phyloP scores from a whole-genome alignment of 2,888 invertebrate genomes.

The Dinocampus coccinellae region DNA sequence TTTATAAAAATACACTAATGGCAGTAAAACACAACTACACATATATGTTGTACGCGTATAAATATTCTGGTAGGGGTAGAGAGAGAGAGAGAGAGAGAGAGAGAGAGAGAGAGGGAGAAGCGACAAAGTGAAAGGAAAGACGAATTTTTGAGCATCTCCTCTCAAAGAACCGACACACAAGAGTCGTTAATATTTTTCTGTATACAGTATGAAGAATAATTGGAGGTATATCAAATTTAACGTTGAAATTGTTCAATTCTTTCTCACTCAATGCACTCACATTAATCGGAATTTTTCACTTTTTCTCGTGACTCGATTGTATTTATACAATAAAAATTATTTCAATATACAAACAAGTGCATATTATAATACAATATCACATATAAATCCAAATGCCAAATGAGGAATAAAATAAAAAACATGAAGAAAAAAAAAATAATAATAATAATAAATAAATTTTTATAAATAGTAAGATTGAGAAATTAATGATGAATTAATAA shows the following conservation, averaged over 20 bases:
- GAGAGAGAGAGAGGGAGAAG: conserved; percentile 16
- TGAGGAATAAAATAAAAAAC: not conserved
- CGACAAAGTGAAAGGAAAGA: conserved; percentile 58
- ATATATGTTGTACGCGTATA: too few relatives aligned
- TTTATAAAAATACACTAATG: too few relatives aligned
- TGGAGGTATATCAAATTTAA: too few relatives aligned
- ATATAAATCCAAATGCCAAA: too few relatives aligned
- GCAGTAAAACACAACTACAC: too few relatives aligned
- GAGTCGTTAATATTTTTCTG: conserved; percentile 25
- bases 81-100: too few relatives aligned
- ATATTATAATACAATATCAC: too few relatives aligned
- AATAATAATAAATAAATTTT: not conserved
- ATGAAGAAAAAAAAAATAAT: not conserved
- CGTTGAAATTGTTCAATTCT: conserved; percentile 26
- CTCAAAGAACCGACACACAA: conserved; percentile 9
- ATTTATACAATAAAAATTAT: too few relatives aligned
- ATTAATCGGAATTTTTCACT: not conserved
- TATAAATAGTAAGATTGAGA: not conserved
- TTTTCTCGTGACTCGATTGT: too few relatives aligned
- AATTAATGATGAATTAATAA: not conserved
- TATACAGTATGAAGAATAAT: too few relatives aligned
- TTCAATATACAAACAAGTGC: too few relatives aligned
- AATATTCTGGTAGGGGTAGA: too few relatives aligned
- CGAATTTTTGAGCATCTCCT: conserved; percentile 56
- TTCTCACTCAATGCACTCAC: conserved; percentile 34